Evolutionary conservation across 2,113 vertebrate species (phyloP), one percentile per base, ranked within the genome.

Genomic region (Elephantulus edwardii): DNA sequence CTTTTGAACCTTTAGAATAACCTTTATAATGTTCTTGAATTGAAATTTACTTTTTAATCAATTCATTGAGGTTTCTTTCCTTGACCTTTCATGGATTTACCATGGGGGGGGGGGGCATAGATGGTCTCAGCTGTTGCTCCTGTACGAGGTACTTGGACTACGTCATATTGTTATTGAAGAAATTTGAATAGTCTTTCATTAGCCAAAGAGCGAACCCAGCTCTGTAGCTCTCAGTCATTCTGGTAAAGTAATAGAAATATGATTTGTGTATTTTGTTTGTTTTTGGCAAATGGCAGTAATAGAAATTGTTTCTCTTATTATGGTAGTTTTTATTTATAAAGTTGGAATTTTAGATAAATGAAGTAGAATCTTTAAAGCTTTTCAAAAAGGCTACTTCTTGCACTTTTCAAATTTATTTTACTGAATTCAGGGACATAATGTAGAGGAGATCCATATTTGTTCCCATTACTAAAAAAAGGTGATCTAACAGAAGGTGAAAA

Each of bases 271-370:
- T 66, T 66, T 66, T 35, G 40, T 42, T 9, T 56, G 56, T 33
- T 46, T 52, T 60, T 30, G n/a, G 28, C 4, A 91, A 44, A 5
- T 71, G 4, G 40, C 85, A 1, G 22, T 74, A n/a, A 50, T 87
- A 26, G 26, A 91, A 84, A 48, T 86, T 76, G 16, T 10, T 50
- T 76, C 54, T n/a, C 56, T 70, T 83, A 84, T 75, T 24, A 66
- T 2, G 13, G 16, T 78, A 35, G 14, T 72, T 84, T 50, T 88
- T 44, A 74, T 52, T 87, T 2, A 26, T 28, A 70, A 94, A 91
- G 48, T 30, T 76, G 54, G 78, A 81, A 86, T 50, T 78, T 89
- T 85, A 88, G 42, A 46, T 52, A 80, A 91, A 38, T 38, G 62
- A 48, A 72, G 10, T 54, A 92, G 42, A 56, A n/a, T 8, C 16